Evolutionary conservation across 2,888 invertebrate species (phyloP).

Genomic region (Latrodectus hesperus): DNA sequence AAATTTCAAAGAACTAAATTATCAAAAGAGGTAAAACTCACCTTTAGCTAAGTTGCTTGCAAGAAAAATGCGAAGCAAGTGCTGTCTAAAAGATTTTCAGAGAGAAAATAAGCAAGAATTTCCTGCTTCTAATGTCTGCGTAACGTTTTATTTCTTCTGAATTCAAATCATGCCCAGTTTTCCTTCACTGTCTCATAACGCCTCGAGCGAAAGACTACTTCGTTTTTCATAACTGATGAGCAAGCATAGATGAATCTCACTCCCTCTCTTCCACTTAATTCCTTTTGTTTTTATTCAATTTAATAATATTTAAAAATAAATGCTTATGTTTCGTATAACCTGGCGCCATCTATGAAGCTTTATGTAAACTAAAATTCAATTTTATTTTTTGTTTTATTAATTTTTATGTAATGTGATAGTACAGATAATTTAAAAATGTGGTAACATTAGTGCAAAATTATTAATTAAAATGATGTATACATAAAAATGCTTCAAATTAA

Average conservation of each 20-base stretch:
- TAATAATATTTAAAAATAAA: background rate
- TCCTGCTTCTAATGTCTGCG: conserved; percentile 22
- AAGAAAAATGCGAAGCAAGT: no score
- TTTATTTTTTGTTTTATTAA: background rate
- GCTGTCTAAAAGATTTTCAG: background rate
- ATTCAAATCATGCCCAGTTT: conserved; percentile 53
- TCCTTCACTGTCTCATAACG: conserved; percentile 24
- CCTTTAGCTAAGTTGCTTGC: no score
- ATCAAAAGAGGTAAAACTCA: no score
- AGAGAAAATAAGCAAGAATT: conserved; percentile 8
- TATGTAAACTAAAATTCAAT: background rate
- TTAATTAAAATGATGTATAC: no score
- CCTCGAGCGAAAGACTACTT: conserved; percentile 43
- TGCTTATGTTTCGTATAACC: no score
- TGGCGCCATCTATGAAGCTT: conserved; percentile 27
- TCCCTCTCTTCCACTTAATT: no score
- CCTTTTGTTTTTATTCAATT: conserved; percentile 12
- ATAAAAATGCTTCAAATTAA: no score
- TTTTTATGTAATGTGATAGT: no score
- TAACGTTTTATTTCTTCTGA: conserved; percentile 34
- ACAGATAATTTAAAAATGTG: no score
- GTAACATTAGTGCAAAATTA: no score
- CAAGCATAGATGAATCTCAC: conserved; percentile 1
- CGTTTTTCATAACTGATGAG: conserved; percentile 34
- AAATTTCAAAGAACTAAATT: no score